Evolutionary conservation across 2,888 invertebrate genomes (phyloP).

Genomic region (Hirtodrosophila alboralis): DNA sequence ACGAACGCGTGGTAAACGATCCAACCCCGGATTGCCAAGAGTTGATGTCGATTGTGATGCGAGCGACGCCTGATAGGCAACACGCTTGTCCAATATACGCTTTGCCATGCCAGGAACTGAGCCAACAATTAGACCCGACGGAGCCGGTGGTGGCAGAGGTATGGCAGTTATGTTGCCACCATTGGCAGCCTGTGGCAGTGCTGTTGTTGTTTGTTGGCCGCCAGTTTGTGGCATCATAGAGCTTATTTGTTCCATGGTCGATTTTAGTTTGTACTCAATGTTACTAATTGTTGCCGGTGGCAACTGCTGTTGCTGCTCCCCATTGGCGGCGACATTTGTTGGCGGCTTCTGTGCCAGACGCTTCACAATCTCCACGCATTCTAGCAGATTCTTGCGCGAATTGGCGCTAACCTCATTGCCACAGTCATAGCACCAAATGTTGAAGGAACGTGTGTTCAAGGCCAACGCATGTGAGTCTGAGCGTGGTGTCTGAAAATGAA

Average conservation of each 20-base stretch:
- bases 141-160: slow-evolving; percentile 40
- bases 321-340: slow-evolving; percentile 15
- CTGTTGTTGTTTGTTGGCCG: slow-evolving; percentile 20
- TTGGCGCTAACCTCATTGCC: slow-evolving; percentile 87
- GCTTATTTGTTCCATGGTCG: slow-evolving; percentile 64
- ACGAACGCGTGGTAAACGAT: slow-evolving; percentile 86
- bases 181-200: not conserved
- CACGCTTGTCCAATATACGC: slow-evolving; percentile 63
- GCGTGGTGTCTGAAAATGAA: slow-evolving; percentile 86
- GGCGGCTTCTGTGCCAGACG: slow-evolving; percentile 84
- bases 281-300: slow-evolving; percentile 51
- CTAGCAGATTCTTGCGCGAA: slow-evolving; percentile 88
- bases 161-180: slow-evolving; percentile 29
- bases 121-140: slow-evolving; percentile 36
- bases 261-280: slow-evolving; percentile 74
- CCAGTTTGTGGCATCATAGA: slow-evolving; percentile 59
- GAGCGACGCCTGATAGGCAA: slow-evolving; percentile 6
- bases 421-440: slow-evolving; percentile 92
- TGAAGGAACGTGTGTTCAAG: slow-evolving; percentile 89
- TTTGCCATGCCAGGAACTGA: slow-evolving; percentile 81
- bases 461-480: slow-evolving; percentile 91
- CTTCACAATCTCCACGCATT: slow-evolving; percentile 90
- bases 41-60: not conserved
- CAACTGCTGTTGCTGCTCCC: too few relatives aligned
- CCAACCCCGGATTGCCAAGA: slow-evolving; percentile 23